These are phyloP conservation scores for Tipula unca DNA, from an alignment of 2,888 invertebrate genomes.

Conservation along the genomic window DNA sequence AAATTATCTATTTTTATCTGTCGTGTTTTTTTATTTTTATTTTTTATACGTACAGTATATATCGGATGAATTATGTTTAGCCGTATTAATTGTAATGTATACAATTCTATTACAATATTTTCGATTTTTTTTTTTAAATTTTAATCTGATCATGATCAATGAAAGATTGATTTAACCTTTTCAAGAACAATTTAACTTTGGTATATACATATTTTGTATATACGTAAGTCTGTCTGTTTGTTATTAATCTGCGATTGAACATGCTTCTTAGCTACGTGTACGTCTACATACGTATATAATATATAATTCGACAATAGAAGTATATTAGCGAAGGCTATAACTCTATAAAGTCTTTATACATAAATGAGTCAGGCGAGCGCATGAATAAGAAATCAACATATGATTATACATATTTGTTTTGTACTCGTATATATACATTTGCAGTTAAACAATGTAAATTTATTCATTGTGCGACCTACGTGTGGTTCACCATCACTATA, in stretches of 20 bases:
- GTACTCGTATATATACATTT: neutral
- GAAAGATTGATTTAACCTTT: slow-evolving; percentile 14
- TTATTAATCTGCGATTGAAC: neutral
- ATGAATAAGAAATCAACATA: neutral
- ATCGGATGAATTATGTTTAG: slow-evolving; percentile 14
- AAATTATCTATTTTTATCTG: neutral
- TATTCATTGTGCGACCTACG: neutral
- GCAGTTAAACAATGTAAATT: neutral
- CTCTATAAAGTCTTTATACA: neutral
- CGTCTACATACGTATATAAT: neutral
- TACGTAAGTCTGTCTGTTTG: neutral
- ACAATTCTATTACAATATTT: neutral
- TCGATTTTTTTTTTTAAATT: neutral
- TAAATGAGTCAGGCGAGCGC: neutral
- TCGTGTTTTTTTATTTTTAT: neutral
- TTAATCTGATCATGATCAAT: slow-evolving; percentile 8
- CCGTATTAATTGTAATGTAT: slow-evolving; percentile 14
- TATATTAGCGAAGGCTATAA: neutral
- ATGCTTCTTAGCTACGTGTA: neutral
- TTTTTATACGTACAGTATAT: neutral
- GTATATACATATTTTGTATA: neutral
- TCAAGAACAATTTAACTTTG: neutral
- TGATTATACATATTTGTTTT: neutral
- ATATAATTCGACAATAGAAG: neutral
- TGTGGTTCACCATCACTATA: neutral